Evolutionary conservation across 2,797 vertebrate species (phyloP).

Genomic region (Mormyrus proboscirostris): DNA sequence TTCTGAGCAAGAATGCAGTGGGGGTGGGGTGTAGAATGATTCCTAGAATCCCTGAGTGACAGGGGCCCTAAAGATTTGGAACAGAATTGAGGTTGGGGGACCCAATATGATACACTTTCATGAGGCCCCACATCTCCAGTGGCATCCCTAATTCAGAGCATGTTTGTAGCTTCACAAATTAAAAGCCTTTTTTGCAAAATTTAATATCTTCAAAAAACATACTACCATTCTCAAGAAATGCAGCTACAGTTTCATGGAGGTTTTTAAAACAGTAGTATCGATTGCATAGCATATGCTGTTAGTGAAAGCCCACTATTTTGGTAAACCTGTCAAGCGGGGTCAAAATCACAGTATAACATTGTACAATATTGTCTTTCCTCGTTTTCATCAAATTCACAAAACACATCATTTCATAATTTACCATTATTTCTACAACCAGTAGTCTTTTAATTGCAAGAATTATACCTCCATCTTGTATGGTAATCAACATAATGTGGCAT

Average conservation of each 20-base stretch:
- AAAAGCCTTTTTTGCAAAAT: neutral
- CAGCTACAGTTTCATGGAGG: too few relatives aligned
- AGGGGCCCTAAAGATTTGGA: neutral
- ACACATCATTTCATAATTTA: conserved; percentile 51
- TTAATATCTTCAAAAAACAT: too few relatives aligned
- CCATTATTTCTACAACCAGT: conserved; percentile 54
- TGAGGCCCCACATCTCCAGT: neutral
- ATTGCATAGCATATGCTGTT: too few relatives aligned
- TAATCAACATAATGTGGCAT: conserved; percentile 72
- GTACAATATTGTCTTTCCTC: conserved; percentile 30
- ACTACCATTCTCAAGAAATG: too few relatives aligned
- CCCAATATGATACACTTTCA: neutral
- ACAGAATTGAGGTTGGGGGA: neutral
- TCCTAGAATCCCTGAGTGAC: neutral
- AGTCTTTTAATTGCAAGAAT: conserved; percentile 47
- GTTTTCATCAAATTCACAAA: conserved; percentile 58
- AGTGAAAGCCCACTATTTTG: neutral
- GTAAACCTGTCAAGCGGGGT: neutral
- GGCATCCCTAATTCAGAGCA: neutral
- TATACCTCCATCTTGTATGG: conserved; percentile 63
- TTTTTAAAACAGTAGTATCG: too few relatives aligned
- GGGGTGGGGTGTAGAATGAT: neutral
- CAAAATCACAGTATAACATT: neutral
- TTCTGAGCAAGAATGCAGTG: neutral
- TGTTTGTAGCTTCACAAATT: neutral